Evolutionary conservation across 2,113 vertebrate genomes (phyloP), one percentile per base, ranked within the genome.

Genomic region (Nansenia antarctica): DNA sequence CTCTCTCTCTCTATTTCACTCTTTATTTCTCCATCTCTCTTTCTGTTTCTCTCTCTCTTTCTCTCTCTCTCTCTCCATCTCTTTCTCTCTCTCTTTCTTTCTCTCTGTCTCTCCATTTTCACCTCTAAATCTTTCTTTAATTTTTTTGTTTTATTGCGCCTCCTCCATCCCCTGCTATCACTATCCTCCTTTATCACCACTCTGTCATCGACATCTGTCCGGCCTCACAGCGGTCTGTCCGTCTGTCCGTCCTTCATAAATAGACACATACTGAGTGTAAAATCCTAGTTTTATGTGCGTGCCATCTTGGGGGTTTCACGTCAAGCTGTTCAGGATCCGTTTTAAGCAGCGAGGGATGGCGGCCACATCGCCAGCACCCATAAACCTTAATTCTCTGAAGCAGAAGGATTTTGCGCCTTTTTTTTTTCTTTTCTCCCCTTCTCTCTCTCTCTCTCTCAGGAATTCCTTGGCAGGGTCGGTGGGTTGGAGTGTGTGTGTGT

Each of bases 301-400:
- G 74, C 57, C 77, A 77, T 79, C 74, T 69, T 64, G 9, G 18
- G 66, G n/a, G n/a, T n/a, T 68, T 79, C 73, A 87, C 65, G 71
- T 88, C 86, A 86, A 60, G 14, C 52, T 67, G 70, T 58, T 62
- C 63, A 77, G 62, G 78, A 83, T 76, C 74, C 76, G 45, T 76
- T 77, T 80, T 63, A 78, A 74, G 80, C 55, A 20, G 29, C 68
- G 35, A 60, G 72, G 74, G 52, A 52, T 37, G 64, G 79, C 24
- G 49, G 72, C 20, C 39, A 62, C 29, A 60, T 62, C 67, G 66
- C 73, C 68, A 69, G 65, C 1, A 14, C 58, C 80, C 64, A 83
- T 87, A 86, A 87, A 87, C 31, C 79, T 76, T 77, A 78, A 85
- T 86, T 74, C 64, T 75, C 58, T 72, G 29, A 77, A 72, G 72